Conservation (phyloP, 2,797 vertebrate genomes). For the Calcarius lapponicus region DNA sequence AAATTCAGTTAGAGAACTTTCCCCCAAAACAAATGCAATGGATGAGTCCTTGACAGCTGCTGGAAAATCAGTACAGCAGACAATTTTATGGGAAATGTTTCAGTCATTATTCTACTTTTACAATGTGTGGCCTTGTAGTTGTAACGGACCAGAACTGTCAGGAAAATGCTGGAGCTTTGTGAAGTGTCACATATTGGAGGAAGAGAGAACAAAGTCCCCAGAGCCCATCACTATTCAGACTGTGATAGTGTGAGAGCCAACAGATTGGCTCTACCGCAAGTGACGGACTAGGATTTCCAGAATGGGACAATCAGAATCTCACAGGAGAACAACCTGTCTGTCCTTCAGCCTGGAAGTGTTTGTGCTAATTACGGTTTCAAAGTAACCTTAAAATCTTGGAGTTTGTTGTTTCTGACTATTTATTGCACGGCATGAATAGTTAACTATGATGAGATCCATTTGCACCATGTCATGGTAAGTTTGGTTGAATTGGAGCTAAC, state of each 20-base stretch:
- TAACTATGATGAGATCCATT: background rate
- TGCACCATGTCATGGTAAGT: background rate
- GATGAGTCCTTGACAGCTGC: slow-evolving; percentile 18
- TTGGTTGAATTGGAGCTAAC: background rate
- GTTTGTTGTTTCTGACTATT: background rate
- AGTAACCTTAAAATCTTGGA: background rate
- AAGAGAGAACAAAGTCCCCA: background rate
- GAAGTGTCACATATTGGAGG: background rate
- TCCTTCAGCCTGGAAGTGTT: background rate
- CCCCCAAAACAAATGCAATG: background rate
- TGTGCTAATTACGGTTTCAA: background rate
- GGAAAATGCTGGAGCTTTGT: background rate
- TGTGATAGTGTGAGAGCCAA: background rate
- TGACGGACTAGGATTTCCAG: background rate
- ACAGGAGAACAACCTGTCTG: background rate
- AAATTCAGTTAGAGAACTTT: background rate
- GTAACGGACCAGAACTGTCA: background rate
- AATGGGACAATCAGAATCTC: background rate
- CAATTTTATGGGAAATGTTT: background rate
- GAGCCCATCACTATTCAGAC: background rate
- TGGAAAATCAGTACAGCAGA: background rate
- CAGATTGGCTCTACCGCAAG: background rate
- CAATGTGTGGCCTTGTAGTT: background rate
- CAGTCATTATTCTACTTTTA: background rate
- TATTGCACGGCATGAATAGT: background rate